Percentiles rank a stretch among this genome's conserved stretches.
These are phyloP conservation scores for Urosaurus nigricauda DNA, from an alignment of 2,797 vertebrate species.

Conservation along the genomic window DNA sequence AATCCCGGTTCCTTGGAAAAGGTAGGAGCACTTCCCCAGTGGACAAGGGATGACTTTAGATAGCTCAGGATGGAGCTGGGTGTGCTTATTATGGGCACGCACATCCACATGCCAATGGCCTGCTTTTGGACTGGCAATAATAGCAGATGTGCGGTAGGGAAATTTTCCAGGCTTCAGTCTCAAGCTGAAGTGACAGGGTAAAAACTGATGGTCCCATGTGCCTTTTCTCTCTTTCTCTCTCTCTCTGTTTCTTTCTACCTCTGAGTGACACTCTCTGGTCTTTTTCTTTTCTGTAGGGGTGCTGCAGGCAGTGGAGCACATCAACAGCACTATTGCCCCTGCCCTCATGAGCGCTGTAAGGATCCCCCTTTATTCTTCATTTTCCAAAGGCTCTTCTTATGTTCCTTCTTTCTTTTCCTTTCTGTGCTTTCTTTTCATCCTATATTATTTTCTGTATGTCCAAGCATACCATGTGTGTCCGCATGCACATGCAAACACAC, in stretches of 20 bases:
- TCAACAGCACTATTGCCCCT: conserved; percentile 90
- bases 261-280: conserved; percentile 54
- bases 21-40: conserved; percentile 67
- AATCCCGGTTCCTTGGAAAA: conserved; percentile 83
- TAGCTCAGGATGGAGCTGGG: conserved; percentile 6
- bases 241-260: conserved; percentile 53
- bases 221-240: conserved; percentile 37
- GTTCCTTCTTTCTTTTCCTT: conserved; percentile 14
- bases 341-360: conserved; percentile 91
- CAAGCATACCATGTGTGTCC: conserved; percentile 10
- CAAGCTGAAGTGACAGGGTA: background rate
- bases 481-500: no score
- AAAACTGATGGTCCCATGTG: conserved; percentile 24
- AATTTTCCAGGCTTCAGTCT: conserved; percentile 23
- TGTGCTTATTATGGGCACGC: background rate
- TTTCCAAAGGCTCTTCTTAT: conserved; percentile 41
- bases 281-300: conserved; percentile 82
- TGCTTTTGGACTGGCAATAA: background rate
- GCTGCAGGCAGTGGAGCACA: conserved; percentile 91
- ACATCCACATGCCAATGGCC: background rate
- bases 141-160: rapidly evolving
- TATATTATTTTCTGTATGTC: conserved; percentile 31
- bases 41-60: background rate
- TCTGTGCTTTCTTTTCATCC: background rate
- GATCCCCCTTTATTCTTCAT: conserved; percentile 67